Evolutionary conservation across 2,797 vertebrate genomes (phyloP).

Genomic region (Heliangelus exortis): DNA sequence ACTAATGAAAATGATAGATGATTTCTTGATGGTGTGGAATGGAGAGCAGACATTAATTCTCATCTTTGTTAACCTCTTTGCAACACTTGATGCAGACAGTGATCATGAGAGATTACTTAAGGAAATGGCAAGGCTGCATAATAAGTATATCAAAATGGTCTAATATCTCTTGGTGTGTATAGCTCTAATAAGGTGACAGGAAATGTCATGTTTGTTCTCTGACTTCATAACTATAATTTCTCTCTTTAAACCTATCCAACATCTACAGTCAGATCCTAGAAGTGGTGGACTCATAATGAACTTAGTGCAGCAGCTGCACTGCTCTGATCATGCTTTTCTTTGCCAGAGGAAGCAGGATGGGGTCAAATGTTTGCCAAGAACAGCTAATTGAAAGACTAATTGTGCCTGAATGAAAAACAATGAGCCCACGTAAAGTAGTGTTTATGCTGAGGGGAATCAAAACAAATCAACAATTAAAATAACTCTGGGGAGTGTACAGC

Average conservation of each 20-base stretch:
- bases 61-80: neutral
- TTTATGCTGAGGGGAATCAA: neutral
- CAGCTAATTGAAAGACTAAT: neutral
- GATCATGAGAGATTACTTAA: conserved; percentile 5
- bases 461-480: neutral
- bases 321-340: neutral
- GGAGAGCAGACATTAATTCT: neutral
- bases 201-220: neutral
- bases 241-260: neutral
- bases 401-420: neutral
- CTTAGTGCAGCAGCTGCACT: neutral
- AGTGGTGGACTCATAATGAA: neutral
- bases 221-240: neutral
- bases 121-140: neutral
- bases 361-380: neutral
- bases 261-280: neutral
- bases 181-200: neutral
- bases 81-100: neutral
- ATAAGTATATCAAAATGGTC: neutral
- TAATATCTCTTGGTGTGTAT: neutral
- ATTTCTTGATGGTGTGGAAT: neutral
- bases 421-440: neutral
- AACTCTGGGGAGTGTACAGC: neutral
- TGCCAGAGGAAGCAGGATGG: neutral
- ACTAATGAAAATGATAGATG: neutral